These are phyloP conservation scores for Recurvirostra avosetta DNA, from an alignment of 2,113 vertebrate genomes.

Conservation along the genomic window DNA sequence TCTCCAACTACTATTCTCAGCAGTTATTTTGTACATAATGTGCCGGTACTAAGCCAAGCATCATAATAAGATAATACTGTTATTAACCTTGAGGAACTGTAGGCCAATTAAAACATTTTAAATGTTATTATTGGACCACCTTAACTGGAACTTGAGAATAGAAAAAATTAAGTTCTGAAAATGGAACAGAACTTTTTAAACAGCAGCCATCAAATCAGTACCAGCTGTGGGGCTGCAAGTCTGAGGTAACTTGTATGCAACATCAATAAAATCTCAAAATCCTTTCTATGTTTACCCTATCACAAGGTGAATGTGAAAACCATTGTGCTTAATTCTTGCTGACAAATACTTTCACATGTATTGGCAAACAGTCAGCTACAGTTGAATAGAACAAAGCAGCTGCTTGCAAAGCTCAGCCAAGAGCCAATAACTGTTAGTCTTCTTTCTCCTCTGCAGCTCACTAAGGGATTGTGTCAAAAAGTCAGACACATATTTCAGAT, in stretches of 20 bases:
- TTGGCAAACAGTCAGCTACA: conserved; percentile 50
- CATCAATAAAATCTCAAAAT: conserved; percentile 1
- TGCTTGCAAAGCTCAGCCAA: conserved; percentile 1
- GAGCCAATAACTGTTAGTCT: conserved; percentile 48
- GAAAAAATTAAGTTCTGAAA: conserved; percentile 22
- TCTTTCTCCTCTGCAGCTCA: conserved; percentile 23
- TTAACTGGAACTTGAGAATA: neutral
- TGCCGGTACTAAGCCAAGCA: neutral
- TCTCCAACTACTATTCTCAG: neutral
- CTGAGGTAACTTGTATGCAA: neutral
- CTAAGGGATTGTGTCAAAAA: neutral
- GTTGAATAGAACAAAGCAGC: conserved; percentile 40
- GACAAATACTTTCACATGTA: conserved; percentile 59
- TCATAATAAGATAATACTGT: neutral
- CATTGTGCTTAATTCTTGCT: conserved; percentile 51
- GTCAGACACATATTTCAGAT: neutral
- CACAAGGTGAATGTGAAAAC: conserved; percentile 53
- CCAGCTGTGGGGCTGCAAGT: neutral
- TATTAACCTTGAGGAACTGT: neutral
- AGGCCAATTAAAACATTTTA: conserved; percentile 3
- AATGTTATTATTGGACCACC: neutral
- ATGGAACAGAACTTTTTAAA: neutral
- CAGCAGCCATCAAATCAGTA: neutral
- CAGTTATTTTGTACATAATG: neutral
- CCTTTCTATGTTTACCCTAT: neutral